Evolutionary conservation across 2,888 invertebrate genomes (phyloP).

Genomic region (Marasmarcha lunaedactyla): DNA sequence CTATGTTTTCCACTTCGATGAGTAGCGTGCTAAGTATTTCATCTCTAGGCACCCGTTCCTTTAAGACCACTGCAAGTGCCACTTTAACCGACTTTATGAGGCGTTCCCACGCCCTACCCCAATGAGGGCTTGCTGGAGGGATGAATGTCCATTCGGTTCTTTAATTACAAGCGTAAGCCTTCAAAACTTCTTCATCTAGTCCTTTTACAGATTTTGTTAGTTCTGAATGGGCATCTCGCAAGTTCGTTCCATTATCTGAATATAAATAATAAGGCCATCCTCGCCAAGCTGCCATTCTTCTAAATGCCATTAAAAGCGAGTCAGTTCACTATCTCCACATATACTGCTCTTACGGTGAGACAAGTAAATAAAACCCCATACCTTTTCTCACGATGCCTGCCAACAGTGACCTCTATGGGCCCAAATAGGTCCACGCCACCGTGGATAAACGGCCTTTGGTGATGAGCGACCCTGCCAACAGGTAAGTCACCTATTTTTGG

Average conservation of each 20-base stretch:
- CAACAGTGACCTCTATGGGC: constrained; percentile 15
- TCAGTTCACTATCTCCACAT: constrained; percentile 13
- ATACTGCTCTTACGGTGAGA: constrained; percentile 14
- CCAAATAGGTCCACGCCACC: constrained; percentile 19
- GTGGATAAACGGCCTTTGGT: constrained; percentile 15
- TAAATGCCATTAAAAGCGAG: constrained; percentile 10
- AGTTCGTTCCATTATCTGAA: constrained; percentile 16
- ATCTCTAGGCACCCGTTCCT: constrained; percentile 8
- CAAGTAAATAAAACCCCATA: constrained; percentile 20
- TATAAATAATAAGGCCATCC: constrained; percentile 12
- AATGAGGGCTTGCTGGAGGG: constrained; percentile 9
- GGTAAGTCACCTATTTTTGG: constrained; percentile 20
- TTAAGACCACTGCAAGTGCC: constrained; percentile 6
- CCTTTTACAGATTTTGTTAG: constrained; percentile 8
- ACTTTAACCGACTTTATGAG: constrained; percentile 10
- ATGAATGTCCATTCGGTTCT: constrained; percentile 10
- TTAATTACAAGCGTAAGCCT: constrained; percentile 2
- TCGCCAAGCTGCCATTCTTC: constrained; percentile 14
- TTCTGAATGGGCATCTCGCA: constrained; percentile 14
- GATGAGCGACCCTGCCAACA: constrained; percentile 14
- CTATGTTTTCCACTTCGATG: constrained; percentile 6
- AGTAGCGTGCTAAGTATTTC: constrained; percentile 5
- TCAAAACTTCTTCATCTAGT: constrained; percentile 5
- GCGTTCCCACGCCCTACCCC: constrained; percentile 14
- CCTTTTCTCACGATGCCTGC: constrained; percentile 13